Percentiles rank a stretch among this genome's conserved stretches.
Evolutionary conservation across 2,888 invertebrate species (phyloP).

Genomic region (Sceliomorpha sp.): DNA sequence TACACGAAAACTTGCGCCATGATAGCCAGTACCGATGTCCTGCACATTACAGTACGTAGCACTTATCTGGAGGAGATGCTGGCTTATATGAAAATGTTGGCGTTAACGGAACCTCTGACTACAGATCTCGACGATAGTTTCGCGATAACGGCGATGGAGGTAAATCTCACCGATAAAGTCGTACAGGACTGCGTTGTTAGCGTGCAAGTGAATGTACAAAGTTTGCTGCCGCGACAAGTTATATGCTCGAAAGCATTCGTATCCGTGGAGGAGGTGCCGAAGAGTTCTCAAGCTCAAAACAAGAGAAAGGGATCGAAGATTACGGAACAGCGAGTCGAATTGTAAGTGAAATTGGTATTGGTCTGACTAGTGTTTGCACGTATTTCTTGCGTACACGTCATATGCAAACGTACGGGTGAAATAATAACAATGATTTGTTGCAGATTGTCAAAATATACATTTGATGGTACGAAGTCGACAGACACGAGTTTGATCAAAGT

Average conservation of each 20-base stretch:
- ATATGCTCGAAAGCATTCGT: slow-evolving; percentile 84
- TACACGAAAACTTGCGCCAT: slow-evolving; percentile 90
- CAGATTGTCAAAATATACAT: slow-evolving; percentile 82
- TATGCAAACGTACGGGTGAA: too few species aligned
- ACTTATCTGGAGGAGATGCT: slow-evolving; percentile 92
- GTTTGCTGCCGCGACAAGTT: slow-evolving; percentile 85
- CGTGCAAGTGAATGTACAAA: slow-evolving; percentile 83
- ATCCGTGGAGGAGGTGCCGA: slow-evolving; percentile 83
- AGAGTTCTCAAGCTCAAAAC: slow-evolving; percentile 78
- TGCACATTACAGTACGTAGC: slow-evolving; percentile 87
- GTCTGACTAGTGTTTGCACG: too few species aligned
- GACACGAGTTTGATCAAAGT: slow-evolving; percentile 84
- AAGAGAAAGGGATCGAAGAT: slow-evolving; percentile 81
- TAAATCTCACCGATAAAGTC: slow-evolving; percentile 82
- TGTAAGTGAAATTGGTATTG: slow-evolving; percentile 71
- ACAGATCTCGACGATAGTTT: slow-evolving; percentile 83
- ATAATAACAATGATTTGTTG: slow-evolving; percentile 26
- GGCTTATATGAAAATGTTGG: slow-evolving; percentile 83
- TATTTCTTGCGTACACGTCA: too few species aligned
- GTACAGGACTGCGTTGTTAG: slow-evolving; percentile 84
- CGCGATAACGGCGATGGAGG: slow-evolving; percentile 82
- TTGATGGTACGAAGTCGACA: slow-evolving; percentile 83
- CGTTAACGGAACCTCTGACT: slow-evolving; percentile 80
- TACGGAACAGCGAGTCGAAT: slow-evolving; percentile 78
- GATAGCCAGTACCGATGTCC: slow-evolving; percentile 88